Percentiles rank a stretch among this genome's conserved stretches.
Conservation (phyloP, 2,888 invertebrate species). For the Meiosimyza platycephala region DNA sequence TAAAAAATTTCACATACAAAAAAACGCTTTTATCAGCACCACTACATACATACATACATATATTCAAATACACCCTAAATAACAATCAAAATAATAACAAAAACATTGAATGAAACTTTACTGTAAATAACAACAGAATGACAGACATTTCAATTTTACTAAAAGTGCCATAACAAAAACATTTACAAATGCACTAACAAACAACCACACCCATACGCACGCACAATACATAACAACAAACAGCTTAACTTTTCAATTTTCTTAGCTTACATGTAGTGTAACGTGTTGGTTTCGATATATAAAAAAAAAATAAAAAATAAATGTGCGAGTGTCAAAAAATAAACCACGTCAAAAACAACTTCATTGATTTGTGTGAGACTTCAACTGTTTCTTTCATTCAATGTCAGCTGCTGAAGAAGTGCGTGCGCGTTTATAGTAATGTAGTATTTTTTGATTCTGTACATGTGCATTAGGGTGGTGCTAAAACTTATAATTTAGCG, state of each 20-base stretch:
- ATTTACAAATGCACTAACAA: neutral
- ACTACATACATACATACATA: no score
- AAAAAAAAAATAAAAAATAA: no score
- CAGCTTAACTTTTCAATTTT: no score
- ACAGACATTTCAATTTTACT: slow-evolving; percentile 14
- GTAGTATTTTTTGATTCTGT: no score
- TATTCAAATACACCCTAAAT: neutral
- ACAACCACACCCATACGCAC: neutral
- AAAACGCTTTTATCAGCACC: no score
- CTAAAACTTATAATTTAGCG: no score
- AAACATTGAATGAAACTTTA: neutral
- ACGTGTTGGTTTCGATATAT: no score
- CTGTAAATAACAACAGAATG: neutral
- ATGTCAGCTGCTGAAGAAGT: neutral
- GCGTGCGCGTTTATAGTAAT: neutral
- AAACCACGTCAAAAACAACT: neutral
- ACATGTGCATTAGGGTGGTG: no score
- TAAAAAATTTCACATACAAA: no score
- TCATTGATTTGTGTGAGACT: neutral
- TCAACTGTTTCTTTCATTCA: neutral
- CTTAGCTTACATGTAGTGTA: no score
- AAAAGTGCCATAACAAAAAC: slow-evolving; percentile 6
- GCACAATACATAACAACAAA: no score
- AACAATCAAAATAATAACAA: neutral
- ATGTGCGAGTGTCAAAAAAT: no score